These are phyloP conservation scores for Macrochelys suwanniensis DNA, from an alignment of 2,797 vertebrate genomes.

Conservation along the genomic window DNA sequence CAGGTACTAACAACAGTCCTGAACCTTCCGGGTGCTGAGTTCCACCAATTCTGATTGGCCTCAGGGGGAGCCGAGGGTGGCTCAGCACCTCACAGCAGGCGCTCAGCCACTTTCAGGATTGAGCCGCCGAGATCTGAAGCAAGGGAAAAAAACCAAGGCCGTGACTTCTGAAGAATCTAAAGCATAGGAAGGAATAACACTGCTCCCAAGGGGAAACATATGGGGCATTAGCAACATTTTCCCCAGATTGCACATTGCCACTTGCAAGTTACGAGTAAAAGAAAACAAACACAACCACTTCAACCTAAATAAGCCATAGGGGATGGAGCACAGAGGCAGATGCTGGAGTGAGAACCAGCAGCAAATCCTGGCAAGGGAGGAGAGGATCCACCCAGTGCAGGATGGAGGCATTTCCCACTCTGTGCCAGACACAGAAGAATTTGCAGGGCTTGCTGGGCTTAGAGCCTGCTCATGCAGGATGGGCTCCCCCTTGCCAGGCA, in stretches of 20 bases:
- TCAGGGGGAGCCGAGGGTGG: background rate
- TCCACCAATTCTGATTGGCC: rapidly evolving
- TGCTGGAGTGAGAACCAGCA: background rate
- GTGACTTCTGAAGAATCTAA: constrained; percentile 21
- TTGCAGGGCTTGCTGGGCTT: background rate
- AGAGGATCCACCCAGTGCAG: rapidly evolving
- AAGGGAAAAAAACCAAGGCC: rapidly evolving
- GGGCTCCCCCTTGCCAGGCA: background rate
- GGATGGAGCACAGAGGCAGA: background rate
- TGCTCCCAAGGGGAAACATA: constrained; percentile 57
- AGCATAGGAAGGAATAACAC: background rate
- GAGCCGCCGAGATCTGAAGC: background rate
- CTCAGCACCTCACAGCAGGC: background rate
- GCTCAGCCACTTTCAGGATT: rapidly evolving
- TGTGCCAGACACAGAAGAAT: rapidly evolving
- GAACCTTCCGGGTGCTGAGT: background rate
- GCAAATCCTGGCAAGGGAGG: rapidly evolving
- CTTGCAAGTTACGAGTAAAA: constrained; percentile 40
- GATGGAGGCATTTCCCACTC: rapidly evolving
- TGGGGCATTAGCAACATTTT: constrained; percentile 54
- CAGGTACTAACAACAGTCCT: background rate
- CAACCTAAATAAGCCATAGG: constrained; percentile 3
- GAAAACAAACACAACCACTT: constrained; percentile 50
- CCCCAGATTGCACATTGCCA: constrained; percentile 43
- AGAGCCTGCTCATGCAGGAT: background rate